Base-by-base conservation (phyloP, 92 coral and sea anemone species). In the Anthopleura xanthogrammica region DNA sequence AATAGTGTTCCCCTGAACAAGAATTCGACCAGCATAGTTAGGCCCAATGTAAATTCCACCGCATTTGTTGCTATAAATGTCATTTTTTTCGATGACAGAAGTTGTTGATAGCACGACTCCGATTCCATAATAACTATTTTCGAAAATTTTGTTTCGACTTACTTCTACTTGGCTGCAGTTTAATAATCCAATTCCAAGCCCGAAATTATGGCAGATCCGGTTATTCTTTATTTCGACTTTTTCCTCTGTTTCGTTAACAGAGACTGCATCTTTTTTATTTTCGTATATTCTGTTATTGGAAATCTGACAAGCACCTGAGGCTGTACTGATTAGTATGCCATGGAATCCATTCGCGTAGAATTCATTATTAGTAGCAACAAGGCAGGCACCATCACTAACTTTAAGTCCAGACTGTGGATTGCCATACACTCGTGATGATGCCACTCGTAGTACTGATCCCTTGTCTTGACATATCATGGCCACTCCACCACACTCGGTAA, bases 331-430 rank as follows among this genome's bases (percentile, higher is more conserved):
- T 36, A 76, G 5, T 24, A 93, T 29, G 19, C 97, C 97, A 65
- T 88, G 92, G 62, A 24, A 72, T 41, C 86, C 70, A 85, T 80
- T 85, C 50, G 60, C 88, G 57, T 66, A 91, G 65, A 94, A 83
- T 72, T 84, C 85, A 79, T 82, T 92, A 13, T 77, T 88, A 2
- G 78, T 55, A 9, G 89, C 87, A 39, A 22, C 55, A 52, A 89
- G 88, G 1, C 14, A 14, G 16, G 92, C 98, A 2, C 86, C 92
- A n/a, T n/a, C n/a, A n/a, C n/a, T n/a, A n/a, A n/a, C n/a, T n/a
- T n/a, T n/a, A n/a, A n/a, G n/a, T n/a, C 98, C 98, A 64, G 78
- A 85, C 55, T 85, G 82, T n/a, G 81, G 89, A 86, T 94, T 94
- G 43, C 82, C 78, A 83, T 85, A 80, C 41, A 92, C 79, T 72